Conservation (phyloP, 2,888 invertebrate genomes). For the Apantesis nais region DNA sequence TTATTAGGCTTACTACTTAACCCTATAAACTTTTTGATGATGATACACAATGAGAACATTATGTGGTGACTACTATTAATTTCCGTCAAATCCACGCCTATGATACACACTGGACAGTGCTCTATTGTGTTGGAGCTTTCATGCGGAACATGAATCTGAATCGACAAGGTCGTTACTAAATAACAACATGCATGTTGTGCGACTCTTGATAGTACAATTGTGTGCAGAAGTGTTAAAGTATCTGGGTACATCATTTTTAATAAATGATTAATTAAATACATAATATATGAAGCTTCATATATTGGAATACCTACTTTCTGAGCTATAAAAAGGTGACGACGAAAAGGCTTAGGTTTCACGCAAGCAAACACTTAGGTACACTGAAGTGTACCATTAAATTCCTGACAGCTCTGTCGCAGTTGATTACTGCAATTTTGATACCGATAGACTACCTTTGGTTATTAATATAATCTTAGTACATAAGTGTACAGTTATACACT, state of each 20-base stretch:
- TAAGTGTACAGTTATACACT: too few relatives aligned
- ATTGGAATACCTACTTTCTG: not conserved
- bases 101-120: conserved; percentile 48
- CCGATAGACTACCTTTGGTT: too few relatives aligned
- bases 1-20: too few relatives aligned
- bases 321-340: too few relatives aligned
- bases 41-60: conserved; percentile 28
- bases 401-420: too few relatives aligned
- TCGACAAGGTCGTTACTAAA: conserved; percentile 66
- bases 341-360: too few relatives aligned
- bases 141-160: conserved; percentile 70
- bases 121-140: conserved; percentile 67
- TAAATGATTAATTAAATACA: conserved; percentile 2
- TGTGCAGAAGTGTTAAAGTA: conserved; percentile 24
- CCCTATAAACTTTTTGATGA: not conserved
- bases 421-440: too few relatives aligned
- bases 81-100: conserved; percentile 54
- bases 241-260: not conserved
- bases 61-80: conserved; percentile 55
- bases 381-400: too few relatives aligned
- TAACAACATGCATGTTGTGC: conserved; percentile 48
- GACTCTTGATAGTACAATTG: conserved; percentile 49
- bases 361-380: too few relatives aligned
- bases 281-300: not conserved
- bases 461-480: too few relatives aligned